Base-by-base conservation (phyloP, 1,140 invertebrate genomes). In the Drosophila gunungcola region DNA sequence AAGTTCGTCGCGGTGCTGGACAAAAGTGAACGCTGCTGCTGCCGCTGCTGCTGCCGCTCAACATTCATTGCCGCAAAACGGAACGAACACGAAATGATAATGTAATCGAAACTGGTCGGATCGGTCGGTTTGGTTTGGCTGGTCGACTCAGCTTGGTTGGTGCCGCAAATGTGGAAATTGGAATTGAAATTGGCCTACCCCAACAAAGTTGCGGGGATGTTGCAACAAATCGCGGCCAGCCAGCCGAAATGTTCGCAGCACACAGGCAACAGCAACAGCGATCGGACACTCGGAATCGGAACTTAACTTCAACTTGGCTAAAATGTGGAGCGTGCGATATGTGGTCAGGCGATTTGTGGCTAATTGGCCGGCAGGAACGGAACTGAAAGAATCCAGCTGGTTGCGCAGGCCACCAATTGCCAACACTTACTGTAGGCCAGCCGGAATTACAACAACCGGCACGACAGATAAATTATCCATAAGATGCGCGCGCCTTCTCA, bases 31-130 rank as follows among this genome's bases (percentile, higher is more conserved):
- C 80, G 83, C 84, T 68, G 10, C 11, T 27, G 46, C 39, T 34
- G 10, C 11, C 32, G 46, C 39, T 34, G 83, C 88, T 72, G 83
- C 84, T 68, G 10, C 11, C 32, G 46, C 39, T 34, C 53, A 67
- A 88, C 83, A 88, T 88, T 88, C 69, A 91, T 82, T 88, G 78
- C 82, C 79, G 78, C 82, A 90, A 91, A 85, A 86, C 88, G 83
- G 81, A 90, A 85, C 70, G 51, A 82, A 61, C 72, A 70, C 53
- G 79, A 80, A 80, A 78, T 82, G 81, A 77, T 81, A 86, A 86
- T 88, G 86, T 90, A 91, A 90, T 88, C 82, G 86, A 91, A 82
- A 86, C 81, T 85, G 86, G 85, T 89, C 80, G 85, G 68, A 80
- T 79, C 72, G 75, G 52, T 56, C n/a, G 49, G 27, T 25, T 29